phyloP scores from a whole-genome alignment of 2,797 vertebrate species.

The Bradypodion pumilum region DNA sequence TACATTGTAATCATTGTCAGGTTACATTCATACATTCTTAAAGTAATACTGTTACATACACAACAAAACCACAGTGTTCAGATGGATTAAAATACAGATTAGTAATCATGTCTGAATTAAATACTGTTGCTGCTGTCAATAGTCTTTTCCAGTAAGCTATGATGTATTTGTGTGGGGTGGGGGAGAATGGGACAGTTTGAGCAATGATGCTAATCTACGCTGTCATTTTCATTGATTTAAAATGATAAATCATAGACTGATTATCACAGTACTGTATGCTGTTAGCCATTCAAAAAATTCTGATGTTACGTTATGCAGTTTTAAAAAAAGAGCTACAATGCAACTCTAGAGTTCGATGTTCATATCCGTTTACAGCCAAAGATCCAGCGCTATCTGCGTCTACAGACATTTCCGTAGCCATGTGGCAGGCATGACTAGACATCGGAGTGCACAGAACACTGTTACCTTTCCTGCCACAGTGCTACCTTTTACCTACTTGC shows the following conservation, averaged over 20 bases:
- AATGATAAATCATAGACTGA: not conserved
- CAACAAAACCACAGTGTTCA: not conserved
- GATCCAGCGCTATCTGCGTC: no score
- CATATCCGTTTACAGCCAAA: no score
- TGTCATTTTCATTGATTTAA: conserved; percentile 7
- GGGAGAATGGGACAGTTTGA: conserved; percentile 34
- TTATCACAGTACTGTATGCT: conserved; percentile 31
- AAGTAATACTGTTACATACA: no score
- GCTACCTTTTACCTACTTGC: no score
- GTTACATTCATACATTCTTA: no score
- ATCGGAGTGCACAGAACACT: no score
- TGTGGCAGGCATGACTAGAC: no score
- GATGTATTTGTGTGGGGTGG: not conserved
- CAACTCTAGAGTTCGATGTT: no score
- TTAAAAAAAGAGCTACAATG: not conserved
- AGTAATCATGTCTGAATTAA: conserved; percentile 28
- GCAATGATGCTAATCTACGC: conserved; percentile 14
- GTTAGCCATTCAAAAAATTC: not conserved
- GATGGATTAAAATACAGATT: conserved; percentile 28
- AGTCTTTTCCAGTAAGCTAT: conserved; percentile 25
- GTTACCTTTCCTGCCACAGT: no score
- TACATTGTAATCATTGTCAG: no score
- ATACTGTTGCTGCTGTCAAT: conserved; percentile 38
- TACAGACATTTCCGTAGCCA: no score
- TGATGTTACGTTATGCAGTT: not conserved